phyloP scores from a whole-genome alignment of 2,797 vertebrate species.

The Liasis olivaceus region DNA sequence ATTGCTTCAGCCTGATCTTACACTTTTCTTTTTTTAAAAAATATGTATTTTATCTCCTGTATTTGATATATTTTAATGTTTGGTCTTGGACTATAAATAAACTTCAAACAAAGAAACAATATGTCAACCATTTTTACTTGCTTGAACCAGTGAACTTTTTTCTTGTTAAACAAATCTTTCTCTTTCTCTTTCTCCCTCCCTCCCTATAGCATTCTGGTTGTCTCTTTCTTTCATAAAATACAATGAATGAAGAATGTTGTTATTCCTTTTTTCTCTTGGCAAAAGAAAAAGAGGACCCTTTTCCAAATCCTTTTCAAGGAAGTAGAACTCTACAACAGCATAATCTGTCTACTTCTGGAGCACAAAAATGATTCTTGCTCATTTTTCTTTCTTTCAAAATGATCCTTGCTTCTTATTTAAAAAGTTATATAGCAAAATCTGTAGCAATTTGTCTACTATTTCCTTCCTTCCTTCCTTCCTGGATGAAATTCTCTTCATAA shows the following conservation, averaged over 20 bases:
- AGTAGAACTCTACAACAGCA: not conserved
- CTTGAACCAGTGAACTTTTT: not conserved
- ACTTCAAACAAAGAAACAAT: not conserved
- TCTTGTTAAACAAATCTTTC: not conserved
- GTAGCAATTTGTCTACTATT: not conserved
- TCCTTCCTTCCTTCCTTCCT: not conserved
- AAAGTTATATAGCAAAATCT: slow-evolving; percentile 17
- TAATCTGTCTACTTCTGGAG: not conserved
- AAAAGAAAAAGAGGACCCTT: not conserved
- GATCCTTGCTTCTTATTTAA: slow-evolving; percentile 25
- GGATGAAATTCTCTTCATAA: not conserved
- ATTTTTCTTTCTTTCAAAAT: slow-evolving; percentile 27
- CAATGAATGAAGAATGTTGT: not conserved
- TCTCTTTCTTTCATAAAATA: not conserved
- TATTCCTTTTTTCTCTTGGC: not conserved
- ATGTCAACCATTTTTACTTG: not conserved
- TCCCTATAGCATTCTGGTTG: not conserved
- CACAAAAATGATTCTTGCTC: not conserved
- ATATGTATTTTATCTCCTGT: not conserved
- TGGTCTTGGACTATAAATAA: not conserved
- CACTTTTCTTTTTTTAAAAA: not conserved
- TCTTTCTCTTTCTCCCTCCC: not conserved
- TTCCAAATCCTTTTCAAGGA: not conserved
- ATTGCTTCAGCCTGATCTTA: not conserved
- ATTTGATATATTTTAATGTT: not conserved